These are phyloP conservation scores for Semnopithecus entellus DNA, from an alignment of 2,113 vertebrate species.

Conservation along the genomic window DNA sequence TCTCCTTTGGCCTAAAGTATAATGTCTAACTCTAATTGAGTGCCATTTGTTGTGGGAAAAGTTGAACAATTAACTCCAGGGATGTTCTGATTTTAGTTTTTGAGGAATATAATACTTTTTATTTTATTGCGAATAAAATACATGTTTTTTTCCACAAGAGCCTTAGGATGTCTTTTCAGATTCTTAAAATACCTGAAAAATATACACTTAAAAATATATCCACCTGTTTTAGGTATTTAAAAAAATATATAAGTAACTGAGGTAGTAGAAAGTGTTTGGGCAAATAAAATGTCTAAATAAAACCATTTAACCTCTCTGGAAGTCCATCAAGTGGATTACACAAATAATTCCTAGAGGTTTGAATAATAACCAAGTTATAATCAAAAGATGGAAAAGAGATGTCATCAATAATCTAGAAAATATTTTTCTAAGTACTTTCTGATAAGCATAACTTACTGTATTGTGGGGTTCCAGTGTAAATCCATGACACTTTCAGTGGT, in stretches of 20 bases:
- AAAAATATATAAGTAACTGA: background rate
- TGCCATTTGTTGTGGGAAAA: background rate
- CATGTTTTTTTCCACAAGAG: background rate
- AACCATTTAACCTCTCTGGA: background rate
- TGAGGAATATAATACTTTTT: background rate
- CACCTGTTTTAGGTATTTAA: background rate
- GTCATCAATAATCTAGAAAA: background rate
- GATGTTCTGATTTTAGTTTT: background rate
- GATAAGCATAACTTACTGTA: background rate
- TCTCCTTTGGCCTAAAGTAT: background rate
- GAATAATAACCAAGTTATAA: background rate
- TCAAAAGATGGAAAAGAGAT: background rate
- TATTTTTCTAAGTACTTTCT: background rate
- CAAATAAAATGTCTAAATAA: background rate
- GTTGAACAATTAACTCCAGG: background rate
- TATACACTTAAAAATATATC: background rate
- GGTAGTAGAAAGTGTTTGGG: background rate
- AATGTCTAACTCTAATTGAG: background rate
- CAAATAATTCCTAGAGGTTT: background rate
- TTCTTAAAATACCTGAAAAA: background rate
- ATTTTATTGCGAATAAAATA: background rate
- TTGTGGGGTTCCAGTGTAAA: background rate
- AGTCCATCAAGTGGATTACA: background rate
- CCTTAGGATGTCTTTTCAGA: background rate
- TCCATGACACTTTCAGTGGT: background rate